Conservation (phyloP, 2,797 vertebrate genomes). For the Varecia variegata region DNA sequence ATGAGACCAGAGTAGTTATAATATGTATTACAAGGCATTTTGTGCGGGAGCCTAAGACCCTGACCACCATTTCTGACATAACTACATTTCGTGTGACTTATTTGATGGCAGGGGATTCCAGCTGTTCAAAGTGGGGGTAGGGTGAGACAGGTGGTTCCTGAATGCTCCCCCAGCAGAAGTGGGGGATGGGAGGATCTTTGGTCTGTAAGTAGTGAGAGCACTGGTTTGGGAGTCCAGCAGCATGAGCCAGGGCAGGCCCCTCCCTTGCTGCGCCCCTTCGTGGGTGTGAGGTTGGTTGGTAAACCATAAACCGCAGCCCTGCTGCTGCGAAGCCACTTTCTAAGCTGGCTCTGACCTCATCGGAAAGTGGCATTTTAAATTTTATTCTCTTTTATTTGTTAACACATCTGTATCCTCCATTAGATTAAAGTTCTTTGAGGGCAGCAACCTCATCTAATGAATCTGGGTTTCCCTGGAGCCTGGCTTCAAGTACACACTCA, state of each 20-base stretch:
- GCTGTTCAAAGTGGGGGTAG: background rate
- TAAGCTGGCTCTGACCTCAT: constrained; percentile 10
- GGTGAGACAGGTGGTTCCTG: background rate
- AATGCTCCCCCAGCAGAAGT: background rate
- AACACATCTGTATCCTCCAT: background rate
- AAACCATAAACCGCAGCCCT: background rate
- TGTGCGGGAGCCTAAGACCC: background rate
- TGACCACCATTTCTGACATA: background rate
- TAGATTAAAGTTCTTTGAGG: constrained; percentile 44
- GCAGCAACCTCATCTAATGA: constrained; percentile 23
- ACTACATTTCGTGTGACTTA: background rate
- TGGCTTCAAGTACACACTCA: background rate
- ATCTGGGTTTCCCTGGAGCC: background rate
- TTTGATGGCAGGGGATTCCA: background rate
- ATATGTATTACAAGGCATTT: background rate
- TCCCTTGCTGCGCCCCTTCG: background rate
- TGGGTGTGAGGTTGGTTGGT: background rate
- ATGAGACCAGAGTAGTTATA: background rate
- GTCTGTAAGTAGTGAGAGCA: background rate
- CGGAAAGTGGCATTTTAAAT: constrained; percentile 16
- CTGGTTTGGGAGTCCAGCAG: background rate
- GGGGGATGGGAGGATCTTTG: background rate
- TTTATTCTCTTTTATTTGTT: constrained; percentile 29
- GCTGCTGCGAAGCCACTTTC: constrained; percentile 19
- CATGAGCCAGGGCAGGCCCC: background rate